Evolutionary conservation across 1,140 invertebrate species (phyloP).

Genomic region (Lepidurus arcticus): DNA sequence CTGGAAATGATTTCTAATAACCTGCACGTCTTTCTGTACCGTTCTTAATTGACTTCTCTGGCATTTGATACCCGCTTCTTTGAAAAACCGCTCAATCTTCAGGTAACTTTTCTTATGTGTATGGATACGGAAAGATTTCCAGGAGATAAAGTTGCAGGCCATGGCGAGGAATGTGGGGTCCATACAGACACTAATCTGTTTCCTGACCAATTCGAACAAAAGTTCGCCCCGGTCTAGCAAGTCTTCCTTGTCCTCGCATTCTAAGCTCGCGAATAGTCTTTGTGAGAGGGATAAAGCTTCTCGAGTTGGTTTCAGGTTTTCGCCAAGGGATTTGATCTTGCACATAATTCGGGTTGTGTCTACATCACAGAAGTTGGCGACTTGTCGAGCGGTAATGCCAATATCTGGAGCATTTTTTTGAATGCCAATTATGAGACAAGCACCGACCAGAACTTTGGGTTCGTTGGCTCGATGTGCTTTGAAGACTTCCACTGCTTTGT

Average conservation of each 20-base stretch:
- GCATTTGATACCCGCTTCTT: not conserved
- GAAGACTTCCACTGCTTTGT: not conserved
- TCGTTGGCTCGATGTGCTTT: not conserved
- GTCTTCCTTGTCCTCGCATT: not conserved
- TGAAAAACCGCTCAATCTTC: not conserved
- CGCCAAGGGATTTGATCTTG: not conserved
- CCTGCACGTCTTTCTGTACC: not conserved
- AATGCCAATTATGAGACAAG: not conserved
- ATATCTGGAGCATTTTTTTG: not conserved
- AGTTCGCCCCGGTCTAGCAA: not conserved
- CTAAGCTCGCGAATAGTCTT: not conserved
- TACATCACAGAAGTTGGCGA: not conserved
- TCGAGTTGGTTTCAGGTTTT: not conserved
- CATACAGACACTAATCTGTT: not conserved
- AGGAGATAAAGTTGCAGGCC: not conserved
- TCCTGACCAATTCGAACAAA: not conserved
- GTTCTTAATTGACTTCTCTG: not conserved
- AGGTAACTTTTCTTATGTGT: not conserved
- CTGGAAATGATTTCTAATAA: not conserved
- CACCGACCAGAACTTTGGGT: not conserved
- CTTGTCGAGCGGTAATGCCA: not conserved
- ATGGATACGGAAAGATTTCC: not conserved
- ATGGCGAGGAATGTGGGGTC: not conserved
- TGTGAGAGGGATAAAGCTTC: not conserved
- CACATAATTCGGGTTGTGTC: not conserved